phyloP scores from a whole-genome alignment of 2,888 invertebrate species.

The Cataglyphis rosenhaueri region DNA sequence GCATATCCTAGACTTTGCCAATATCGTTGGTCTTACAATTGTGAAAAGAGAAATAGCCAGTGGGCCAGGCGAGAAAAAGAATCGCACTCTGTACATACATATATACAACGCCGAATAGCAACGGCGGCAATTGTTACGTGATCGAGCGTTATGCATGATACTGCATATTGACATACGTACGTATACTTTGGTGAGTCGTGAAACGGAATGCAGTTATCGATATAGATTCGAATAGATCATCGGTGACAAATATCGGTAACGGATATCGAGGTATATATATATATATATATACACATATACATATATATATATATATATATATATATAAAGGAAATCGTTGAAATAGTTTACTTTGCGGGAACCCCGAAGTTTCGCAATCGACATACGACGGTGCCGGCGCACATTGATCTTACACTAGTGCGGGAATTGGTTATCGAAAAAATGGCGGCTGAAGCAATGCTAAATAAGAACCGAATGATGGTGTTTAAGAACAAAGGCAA shows the following conservation, averaged over 20 bases:
- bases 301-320: no score
- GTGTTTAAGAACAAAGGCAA: conserved; percentile 99
- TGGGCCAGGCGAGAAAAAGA: not conserved
- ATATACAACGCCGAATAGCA: not conserved
- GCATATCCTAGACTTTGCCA: not conserved
- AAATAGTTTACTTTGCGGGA: conserved; percentile 43
- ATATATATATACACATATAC: no score
- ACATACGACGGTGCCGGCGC: conserved; percentile 77
- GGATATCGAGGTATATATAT: not conserved
- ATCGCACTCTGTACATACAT: not conserved
- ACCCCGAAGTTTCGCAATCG: conserved; percentile 60
- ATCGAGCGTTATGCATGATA: conserved; percentile 77
- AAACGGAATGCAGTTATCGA: conserved; percentile 79
- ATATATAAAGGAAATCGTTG: not conserved
- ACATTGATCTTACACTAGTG: conserved; percentile 74
- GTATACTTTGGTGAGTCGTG: conserved; percentile 65
- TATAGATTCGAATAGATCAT: conserved; percentile 64
- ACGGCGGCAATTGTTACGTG: conserved; percentile 60
- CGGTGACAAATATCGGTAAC: not conserved
- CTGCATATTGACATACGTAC: conserved; percentile 74
- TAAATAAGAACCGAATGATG: conserved; percentile 94
- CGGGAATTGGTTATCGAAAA: conserved; percentile 85
- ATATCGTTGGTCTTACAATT: not conserved
- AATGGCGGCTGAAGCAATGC: conserved; percentile 91
- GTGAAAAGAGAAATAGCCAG: not conserved